Base-by-base conservation (phyloP, 1,140 invertebrate genomes). In the Lordiphosa collinella region DNA sequence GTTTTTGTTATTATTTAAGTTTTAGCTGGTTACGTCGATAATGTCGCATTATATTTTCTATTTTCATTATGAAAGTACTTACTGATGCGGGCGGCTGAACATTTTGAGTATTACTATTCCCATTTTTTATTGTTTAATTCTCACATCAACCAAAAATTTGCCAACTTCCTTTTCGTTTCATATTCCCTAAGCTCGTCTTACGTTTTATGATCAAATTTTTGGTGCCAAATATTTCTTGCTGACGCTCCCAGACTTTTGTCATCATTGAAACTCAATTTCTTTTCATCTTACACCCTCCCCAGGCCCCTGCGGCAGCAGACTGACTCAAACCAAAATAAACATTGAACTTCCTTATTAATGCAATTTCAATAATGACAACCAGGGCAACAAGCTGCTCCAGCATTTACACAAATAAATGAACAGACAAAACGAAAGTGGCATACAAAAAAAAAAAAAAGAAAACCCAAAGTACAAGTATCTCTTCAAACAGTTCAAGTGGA, bases 321-420 rank as follows among this genome's bases (percentile, higher is more conserved):
- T 46, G 57, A 38, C 41, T 46, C 65, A 48, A 61, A 80, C 78
- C 40, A 84, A 82, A 82, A 82, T 82, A 82, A 82, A 72, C 72
- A 68, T 84, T 73, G 50, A 64, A 84, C 76, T 82, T 82, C 76
- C 76, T 82, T 82, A 82, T 82, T 84, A 82, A 82, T 84, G 78
- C 58, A 72, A 84, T 84, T 82, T 82, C 67, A 78, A 84, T 82
- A 84, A 75, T 61, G 57, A 69, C 50, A 59, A 54, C 35, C 55
- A 60, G 44, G 47, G 52, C 18, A 22, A 22, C 18, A 22, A 22
- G 34, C 60, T 57, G 22, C 36, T 7, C 34, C 13, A 62, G 61
- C 46, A 64, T 40, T 22, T 14, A 25, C 37, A 47, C 50, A 61
- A 44, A 60, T 61, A 60, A 80, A 67, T 51, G 60, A 59, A 49